These are phyloP conservation scores for Sminthurides aquaticus DNA, from an alignment of 2,888 invertebrate species.

Conservation along the genomic window DNA sequence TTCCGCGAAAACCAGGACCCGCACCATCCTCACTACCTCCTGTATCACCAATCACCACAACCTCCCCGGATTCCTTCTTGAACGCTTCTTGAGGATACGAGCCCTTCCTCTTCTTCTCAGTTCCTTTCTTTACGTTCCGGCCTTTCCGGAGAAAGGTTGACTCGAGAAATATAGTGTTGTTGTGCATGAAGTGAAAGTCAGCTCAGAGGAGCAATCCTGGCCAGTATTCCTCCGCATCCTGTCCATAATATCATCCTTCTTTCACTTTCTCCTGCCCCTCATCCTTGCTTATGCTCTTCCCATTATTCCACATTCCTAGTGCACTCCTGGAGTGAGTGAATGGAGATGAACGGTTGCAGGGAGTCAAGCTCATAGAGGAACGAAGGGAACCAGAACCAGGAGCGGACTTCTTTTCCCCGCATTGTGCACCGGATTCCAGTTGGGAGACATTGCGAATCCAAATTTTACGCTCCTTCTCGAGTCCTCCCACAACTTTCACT, in stretches of 20 bases:
- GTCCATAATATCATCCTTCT: neutral
- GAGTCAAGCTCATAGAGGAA: neutral
- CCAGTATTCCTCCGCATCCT: no score
- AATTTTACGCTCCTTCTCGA: neutral
- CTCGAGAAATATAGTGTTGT: neutral
- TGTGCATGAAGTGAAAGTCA: no score
- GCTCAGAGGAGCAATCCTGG: no score
- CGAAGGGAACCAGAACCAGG: neutral
- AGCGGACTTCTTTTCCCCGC: neutral
- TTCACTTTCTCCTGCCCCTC: neutral
- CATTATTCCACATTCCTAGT: neutral
- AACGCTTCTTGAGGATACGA: neutral
- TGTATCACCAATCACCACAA: no score
- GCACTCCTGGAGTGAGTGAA: no score
- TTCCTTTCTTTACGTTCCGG: no score
- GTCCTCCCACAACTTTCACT: neutral
- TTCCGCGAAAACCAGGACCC: no score
- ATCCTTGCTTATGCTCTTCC: neutral
- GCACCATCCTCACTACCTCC: no score
- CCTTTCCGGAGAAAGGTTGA: neutral
- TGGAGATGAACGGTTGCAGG: neutral
- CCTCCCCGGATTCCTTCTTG: no score
- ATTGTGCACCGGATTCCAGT: neutral
- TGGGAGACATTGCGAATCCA: neutral
- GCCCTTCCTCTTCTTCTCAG: neutral